Conservation (phyloP, 2,797 vertebrate species). For the Parotocinclus haroldoi region DNA sequence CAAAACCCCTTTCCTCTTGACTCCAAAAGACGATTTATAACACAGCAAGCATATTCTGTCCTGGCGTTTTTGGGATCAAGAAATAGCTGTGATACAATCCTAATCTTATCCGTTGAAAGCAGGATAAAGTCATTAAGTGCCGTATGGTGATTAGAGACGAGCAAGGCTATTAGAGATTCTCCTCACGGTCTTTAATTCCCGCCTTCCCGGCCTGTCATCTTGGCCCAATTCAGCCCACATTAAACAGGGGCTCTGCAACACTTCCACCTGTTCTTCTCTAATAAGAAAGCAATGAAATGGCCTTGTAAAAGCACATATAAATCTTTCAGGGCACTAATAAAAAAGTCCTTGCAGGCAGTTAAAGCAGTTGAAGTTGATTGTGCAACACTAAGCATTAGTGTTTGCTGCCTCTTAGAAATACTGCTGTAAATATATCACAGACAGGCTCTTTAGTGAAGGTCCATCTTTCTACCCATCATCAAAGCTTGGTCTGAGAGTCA, state of each 20-base stretch:
- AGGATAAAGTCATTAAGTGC: slow-evolving; percentile 31
- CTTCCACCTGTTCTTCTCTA: slow-evolving; percentile 55
- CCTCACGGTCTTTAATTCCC: slow-evolving; percentile 43
- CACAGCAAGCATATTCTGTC: too few relatives aligned
- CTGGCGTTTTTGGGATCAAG: too few relatives aligned
- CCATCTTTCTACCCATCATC: slow-evolving; percentile 7
- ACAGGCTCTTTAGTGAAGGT: slow-evolving; percentile 8
- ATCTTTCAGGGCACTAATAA: slow-evolving; percentile 58
- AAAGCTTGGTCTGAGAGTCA: too few relatives aligned
- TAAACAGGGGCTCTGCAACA: slow-evolving; percentile 43
- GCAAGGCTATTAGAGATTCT: slow-evolving; percentile 39
- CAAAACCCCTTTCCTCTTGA: too few relatives aligned
- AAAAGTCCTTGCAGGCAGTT: slow-evolving; percentile 55
- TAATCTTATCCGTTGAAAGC: slow-evolving; percentile 12
- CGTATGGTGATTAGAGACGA: slow-evolving; percentile 40
- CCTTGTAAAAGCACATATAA: slow-evolving; percentile 57
- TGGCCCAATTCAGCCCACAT: slow-evolving; percentile 38
- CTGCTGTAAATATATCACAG: slow-evolving; percentile 40
- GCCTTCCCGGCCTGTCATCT: slow-evolving; percentile 21
- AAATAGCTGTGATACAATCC: too few relatives aligned
- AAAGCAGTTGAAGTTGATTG: slow-evolving; percentile 58
- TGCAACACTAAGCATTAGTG: slow-evolving; percentile 48
- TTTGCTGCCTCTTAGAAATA: slow-evolving; percentile 47
- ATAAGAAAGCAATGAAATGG: slow-evolving; percentile 58
- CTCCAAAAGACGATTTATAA: too few relatives aligned